Evolutionary conservation across 2,797 vertebrate species (phyloP).

Genomic region (Falco columbarius): DNA sequence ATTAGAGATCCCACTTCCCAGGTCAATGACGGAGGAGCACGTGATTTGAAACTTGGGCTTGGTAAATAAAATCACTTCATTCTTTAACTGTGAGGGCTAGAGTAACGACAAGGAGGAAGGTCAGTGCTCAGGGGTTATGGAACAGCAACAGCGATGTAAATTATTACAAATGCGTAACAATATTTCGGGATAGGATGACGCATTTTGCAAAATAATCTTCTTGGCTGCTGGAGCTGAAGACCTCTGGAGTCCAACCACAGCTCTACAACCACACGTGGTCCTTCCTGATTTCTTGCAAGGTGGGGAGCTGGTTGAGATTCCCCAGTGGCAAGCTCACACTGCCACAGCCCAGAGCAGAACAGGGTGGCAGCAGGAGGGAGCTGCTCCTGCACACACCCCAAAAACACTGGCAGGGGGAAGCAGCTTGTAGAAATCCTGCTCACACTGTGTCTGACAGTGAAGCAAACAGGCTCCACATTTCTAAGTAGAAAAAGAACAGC

Average conservation of each 20-base stretch:
- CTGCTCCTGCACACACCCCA: neutral
- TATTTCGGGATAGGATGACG: neutral
- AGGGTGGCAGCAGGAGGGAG: neutral
- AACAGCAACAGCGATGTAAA: neutral
- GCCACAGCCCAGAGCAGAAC: rapidly evolving
- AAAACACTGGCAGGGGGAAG: neutral
- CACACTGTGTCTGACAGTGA: neutral
- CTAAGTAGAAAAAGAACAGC: neutral
- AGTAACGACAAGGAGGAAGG: neutral
- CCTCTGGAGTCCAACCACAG: neutral
- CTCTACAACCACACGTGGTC: neutral
- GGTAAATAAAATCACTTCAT: neutral
- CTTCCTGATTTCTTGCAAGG: neutral
- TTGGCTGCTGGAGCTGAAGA: neutral
- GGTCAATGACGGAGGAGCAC: slow-evolving; percentile 1
- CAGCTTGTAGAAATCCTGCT: neutral
- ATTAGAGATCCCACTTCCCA: neutral
- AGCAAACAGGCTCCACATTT: neutral
- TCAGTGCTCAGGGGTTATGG: neutral
- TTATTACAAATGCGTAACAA: rapidly evolving
- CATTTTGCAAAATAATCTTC: neutral
- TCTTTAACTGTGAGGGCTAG: neutral
- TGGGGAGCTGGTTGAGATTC: neutral
- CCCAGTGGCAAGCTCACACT: neutral
- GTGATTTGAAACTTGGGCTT: neutral